Percentiles rank a stretch among this genome's conserved stretches.
Evolutionary conservation across 2,888 invertebrate genomes (phyloP).

Genomic region (Punctoribates punctum): DNA sequence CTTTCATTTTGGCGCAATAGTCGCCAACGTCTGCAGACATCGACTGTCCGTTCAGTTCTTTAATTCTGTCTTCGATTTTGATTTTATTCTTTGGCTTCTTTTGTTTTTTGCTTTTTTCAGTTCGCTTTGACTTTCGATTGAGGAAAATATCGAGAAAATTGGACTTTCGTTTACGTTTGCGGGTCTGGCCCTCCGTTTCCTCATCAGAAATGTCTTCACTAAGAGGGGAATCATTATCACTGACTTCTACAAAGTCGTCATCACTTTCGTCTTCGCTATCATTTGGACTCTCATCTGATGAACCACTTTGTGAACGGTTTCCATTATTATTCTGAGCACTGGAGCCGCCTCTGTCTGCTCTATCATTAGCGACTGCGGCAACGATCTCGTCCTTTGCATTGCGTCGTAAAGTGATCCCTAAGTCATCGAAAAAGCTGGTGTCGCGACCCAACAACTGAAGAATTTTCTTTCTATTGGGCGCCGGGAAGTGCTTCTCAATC

Average conservation of each 20-base stretch:
- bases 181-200: constrained; percentile 61
- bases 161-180: constrained; percentile 64
- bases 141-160: constrained; percentile 49
- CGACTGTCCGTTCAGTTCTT: neutral
- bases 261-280: constrained; percentile 55
- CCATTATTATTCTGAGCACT: too few species aligned
- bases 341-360: too few species aligned
- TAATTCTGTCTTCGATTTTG: constrained; percentile 30
- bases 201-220: constrained; percentile 50
- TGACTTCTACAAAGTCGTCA: constrained; percentile 59
- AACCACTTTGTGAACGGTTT: neutral
- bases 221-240: constrained; percentile 53
- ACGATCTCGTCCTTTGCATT: constrained; percentile 42
- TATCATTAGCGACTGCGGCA: constrained; percentile 38
- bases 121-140: constrained; percentile 55
- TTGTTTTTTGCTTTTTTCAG: constrained; percentile 42
- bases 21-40: constrained; percentile 44
- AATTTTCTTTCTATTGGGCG: constrained; percentile 80
- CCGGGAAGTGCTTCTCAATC: constrained; percentile 98
- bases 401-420: constrained; percentile 45
- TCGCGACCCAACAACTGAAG: constrained; percentile 65
- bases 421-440: constrained; percentile 46
- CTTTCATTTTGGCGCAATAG: constrained; percentile 66
- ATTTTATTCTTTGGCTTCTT: constrained; percentile 44
- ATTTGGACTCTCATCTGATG: neutral